Base-by-base conservation (phyloP, 2,797 vertebrate genomes). In the Balearica regulorum region DNA sequence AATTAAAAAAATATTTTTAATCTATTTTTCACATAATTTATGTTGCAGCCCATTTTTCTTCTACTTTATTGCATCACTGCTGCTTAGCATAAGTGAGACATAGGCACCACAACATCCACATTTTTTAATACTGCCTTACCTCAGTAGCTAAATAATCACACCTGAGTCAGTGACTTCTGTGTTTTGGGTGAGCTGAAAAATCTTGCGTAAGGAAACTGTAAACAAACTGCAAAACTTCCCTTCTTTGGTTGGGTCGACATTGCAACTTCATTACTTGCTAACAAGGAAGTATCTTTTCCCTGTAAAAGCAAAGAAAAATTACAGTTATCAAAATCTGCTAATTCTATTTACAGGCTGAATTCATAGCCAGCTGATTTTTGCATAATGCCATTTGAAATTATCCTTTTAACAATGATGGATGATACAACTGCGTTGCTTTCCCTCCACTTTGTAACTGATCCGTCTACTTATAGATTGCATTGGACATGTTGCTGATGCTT, bases 321-420 rank as follows among this genome's bases (percentile, higher is more conserved):
- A 5, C 20, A 46, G 77, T 90, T 87, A 83, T 44, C 92, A 80
- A 89, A 96, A 80, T 92, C 75, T 90, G 78, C 90, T 93, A 0
- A 0, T 82, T 92, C 83, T 92, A 49, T 95, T 91, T 95, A 72
- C 39, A 29, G 73, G 24, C 70, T 58, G 70, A 71, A 76, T 91
- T 92, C 93, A 83, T 84, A 95, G 91, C 90, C 86, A 85, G 82
- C 89, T 92, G 86, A 94, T 94, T 95, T 95, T 96, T 96, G 80
- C 86, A 85, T 94, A 90, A 79, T 94, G 78, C 92, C 90, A 82
- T 96, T 96, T 94, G 87, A 94, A 95, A 89, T 95, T 85, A 83
- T 54, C 88, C 39, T 10, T 95, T 95, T 93, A 96, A 70, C 83
- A 94, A 33, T 89, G 83, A 84, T 73, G 86, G 80, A 87, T 93